Base-by-base conservation (phyloP, 1,140 invertebrate species). In the Temnothorax curvispinosus region DNA sequence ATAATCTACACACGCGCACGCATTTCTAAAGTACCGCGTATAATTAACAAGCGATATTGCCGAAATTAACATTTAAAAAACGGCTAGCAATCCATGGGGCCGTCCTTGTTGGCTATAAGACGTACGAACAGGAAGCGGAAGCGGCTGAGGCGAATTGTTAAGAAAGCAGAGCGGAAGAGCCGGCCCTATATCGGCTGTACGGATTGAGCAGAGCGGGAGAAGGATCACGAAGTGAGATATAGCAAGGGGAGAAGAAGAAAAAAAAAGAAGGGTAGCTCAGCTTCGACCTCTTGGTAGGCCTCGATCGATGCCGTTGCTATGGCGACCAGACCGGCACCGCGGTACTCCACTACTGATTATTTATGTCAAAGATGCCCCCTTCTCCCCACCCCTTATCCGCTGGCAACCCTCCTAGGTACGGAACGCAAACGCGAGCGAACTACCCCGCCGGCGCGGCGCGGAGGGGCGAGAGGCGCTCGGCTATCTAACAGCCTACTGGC, bases 281-380 rank as follows among this genome's bases (percentile, higher is more conserved):
- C 65, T 91, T 91, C 87, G 89, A 91, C 87, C 88, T 91, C 85
- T 88, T 82, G 88, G 85, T 89, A 86, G 78, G 90, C 91, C 78
- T 90, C 93, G 94, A 95, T 95, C 94, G 94, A 95, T 95, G 92
- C 80, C 89, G 94, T 95, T 86, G 86, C 92, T 93, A 94, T 94
- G 91, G 92, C 89, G 88, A 95, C 94, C 84, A 69, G 86, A 89
- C 87, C 41, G 87, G 87, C 87, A 88, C 88, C 91, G 92, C 91
- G 92, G 92, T 94, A 93, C 94, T 95, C 93, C 91, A 93, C 94
- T 94, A 92, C 94, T 94, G 94, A 95, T 95, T 95, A 95, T 95
- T 95, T 95, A 95, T 95, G 94, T 95, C 94, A 95, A 95, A 94
- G 94, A 95, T 95, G 91, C 93, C 90, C 92, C 92, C 88, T 89